Percentiles rank a stretch among this genome's conserved stretches.
These are phyloP conservation scores for Drosophila elegans DNA, from an alignment of 1,140 invertebrate species.

Conservation along the genomic window DNA sequence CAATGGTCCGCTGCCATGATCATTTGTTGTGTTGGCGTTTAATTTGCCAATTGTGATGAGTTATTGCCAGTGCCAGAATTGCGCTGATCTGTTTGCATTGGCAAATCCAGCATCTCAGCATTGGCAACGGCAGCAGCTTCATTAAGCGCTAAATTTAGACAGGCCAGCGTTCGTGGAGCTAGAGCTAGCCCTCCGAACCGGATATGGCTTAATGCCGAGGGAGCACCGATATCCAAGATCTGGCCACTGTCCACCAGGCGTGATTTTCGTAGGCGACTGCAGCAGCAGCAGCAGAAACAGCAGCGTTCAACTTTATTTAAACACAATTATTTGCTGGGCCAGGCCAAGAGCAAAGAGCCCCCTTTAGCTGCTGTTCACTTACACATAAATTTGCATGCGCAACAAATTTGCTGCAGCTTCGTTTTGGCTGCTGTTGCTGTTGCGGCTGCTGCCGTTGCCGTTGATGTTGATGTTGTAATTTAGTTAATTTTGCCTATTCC, in stretches of 20 bases:
- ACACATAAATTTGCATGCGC: constrained; percentile 84
- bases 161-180: constrained; percentile 39
- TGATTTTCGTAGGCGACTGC: constrained; percentile 37
- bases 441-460: constrained; percentile 18
- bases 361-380: constrained; percentile 67
- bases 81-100: constrained; percentile 72
- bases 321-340: constrained; percentile 78
- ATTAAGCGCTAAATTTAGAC: constrained; percentile 83
- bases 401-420: constrained; percentile 75
- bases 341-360: constrained; percentile 53
- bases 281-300: constrained; percentile 16
- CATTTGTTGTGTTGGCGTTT: constrained; percentile 81
- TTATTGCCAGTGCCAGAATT: constrained; percentile 39
- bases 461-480: constrained; percentile 79
- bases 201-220: constrained; percentile 80
- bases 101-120: constrained; percentile 22
- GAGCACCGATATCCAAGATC: constrained; percentile 49
- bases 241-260: constrained; percentile 44
- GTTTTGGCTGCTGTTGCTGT: constrained; percentile 36
- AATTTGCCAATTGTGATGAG: constrained; percentile 83
- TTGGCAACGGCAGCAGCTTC: constrained; percentile 48
- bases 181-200: constrained; percentile 47
- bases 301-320: constrained; percentile 72
- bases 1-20: constrained; percentile 59
- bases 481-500: constrained; percentile 83